Conservation (phyloP, 2,113 vertebrate species). For the Hippolais icterina region DNA sequence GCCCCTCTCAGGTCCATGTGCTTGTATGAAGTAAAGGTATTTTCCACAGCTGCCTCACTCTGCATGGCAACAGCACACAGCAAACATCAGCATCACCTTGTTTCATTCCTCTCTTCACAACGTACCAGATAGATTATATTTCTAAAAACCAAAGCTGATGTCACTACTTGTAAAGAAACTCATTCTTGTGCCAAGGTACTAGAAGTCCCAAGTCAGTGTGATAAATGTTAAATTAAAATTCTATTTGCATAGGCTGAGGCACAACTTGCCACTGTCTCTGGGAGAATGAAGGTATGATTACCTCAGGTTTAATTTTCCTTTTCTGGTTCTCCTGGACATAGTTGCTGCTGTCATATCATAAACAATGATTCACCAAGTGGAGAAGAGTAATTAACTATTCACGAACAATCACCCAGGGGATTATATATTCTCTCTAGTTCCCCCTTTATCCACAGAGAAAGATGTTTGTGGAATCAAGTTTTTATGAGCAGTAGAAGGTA, state of each 20-base stretch:
- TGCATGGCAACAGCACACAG: neutral
- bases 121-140: neutral
- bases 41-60: neutral
- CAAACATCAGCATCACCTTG: neutral
- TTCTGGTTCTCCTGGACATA: neutral
- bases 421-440: neutral
- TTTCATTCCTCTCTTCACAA: neutral
- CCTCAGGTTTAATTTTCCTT: neutral
- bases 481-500: neutral
- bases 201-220: neutral
- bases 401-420: neutral
- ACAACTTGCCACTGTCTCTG: neutral
- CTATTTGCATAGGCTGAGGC: neutral
- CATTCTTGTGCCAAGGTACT: neutral
- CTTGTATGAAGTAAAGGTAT: neutral
- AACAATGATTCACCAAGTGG: neutral
- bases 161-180: neutral
- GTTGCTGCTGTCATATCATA: neutral
- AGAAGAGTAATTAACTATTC: neutral
- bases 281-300: neutral
- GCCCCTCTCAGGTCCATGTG: neutral
- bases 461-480: neutral
- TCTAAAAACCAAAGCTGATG: neutral
- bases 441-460: neutral
- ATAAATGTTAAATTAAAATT: conserved; percentile 6